phyloP scores from a whole-genome alignment of 1,140 invertebrate genomes.

The Leguminivora glycinivorella region DNA sequence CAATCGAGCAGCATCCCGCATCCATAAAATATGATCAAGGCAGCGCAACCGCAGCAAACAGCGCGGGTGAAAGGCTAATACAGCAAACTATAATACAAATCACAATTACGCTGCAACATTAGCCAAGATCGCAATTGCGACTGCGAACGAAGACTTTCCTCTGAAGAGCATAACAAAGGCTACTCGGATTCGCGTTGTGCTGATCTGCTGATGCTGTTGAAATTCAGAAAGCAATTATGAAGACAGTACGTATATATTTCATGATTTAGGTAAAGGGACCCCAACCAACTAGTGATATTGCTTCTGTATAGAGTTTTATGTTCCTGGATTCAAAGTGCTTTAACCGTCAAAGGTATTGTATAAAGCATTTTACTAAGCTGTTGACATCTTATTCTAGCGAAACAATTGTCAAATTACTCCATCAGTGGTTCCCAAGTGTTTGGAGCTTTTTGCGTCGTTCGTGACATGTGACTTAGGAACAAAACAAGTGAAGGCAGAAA shows the following conservation, averaged over 20 bases:
- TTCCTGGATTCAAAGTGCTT: not conserved
- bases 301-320: too few relatives aligned
- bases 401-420: constrained; percentile 48
- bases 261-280: not conserved
- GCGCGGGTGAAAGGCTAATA: constrained; percentile 23
- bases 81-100: constrained; percentile 26
- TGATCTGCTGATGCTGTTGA: too few relatives aligned
- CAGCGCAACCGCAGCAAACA: constrained; percentile 16
- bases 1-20: not conserved
- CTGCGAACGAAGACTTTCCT: constrained; percentile 19
- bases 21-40: constrained; percentile 24
- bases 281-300: too few relatives aligned
- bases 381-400: constrained; percentile 36
- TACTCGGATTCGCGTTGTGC: not conserved
- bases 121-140: constrained; percentile 28
- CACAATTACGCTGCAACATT: constrained; percentile 20
- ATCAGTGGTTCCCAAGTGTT: constrained; percentile 41
- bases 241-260: not conserved
- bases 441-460: constrained; percentile 44
- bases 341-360: not conserved
- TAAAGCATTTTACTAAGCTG: constrained; percentile 15
- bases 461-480: constrained; percentile 44
- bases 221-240: not conserved
- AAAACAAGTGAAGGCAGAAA: constrained; percentile 39
- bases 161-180: constrained; percentile 15